These are phyloP conservation scores for Leucozona laternaria DNA, from an alignment of 2,888 invertebrate species.

Conservation along the genomic window DNA sequence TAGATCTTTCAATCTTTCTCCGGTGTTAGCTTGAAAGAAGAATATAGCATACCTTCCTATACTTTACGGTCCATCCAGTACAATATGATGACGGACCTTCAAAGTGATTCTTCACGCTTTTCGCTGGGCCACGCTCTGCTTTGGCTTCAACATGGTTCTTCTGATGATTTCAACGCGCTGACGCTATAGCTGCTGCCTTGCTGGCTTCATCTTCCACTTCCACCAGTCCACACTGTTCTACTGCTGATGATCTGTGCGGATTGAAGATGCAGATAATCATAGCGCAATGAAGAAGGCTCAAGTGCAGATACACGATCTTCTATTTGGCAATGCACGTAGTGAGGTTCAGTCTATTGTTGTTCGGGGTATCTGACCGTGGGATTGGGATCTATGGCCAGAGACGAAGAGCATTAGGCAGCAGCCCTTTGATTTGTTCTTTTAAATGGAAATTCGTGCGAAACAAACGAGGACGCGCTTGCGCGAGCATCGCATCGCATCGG, in stretches of 20 bases:
- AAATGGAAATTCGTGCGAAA: conserved; percentile 76
- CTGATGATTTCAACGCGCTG: conserved; percentile 24
- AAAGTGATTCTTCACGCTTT: conserved; percentile 74
- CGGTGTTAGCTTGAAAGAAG: conserved; percentile 2
- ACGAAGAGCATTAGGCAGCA: conserved; percentile 22
- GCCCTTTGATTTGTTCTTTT: conserved; percentile 76
- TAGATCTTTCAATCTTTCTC: conserved; percentile 71
- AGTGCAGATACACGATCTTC: conserved; percentile 74
- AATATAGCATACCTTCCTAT: too few species aligned
- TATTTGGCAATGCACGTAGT: conserved; percentile 70
- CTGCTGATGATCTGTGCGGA: conserved; percentile 36
- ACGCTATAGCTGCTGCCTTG: background rate
- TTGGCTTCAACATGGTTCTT: conserved; percentile 17
- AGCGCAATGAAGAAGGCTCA: conserved; percentile 57
- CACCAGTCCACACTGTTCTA: conserved; percentile 5
- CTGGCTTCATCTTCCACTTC: conserved; percentile 10
- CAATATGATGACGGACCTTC: conserved; percentile 71
- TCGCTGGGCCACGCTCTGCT: conserved; percentile 24
- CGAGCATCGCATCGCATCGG: conserved; percentile 56
- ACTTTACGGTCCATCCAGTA: conserved; percentile 19
- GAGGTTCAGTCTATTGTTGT: conserved; percentile 56
- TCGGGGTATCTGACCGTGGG: conserved; percentile 70
- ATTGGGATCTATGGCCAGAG: conserved; percentile 67
- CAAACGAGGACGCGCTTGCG: conserved; percentile 73
- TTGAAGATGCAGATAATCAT: conserved; percentile 71